A percentile compares a stretch with the other conserved stretches of the same genome.
Conservation (phyloP, 2,888 invertebrate genomes). For the Heliconius ismenius region DNA sequence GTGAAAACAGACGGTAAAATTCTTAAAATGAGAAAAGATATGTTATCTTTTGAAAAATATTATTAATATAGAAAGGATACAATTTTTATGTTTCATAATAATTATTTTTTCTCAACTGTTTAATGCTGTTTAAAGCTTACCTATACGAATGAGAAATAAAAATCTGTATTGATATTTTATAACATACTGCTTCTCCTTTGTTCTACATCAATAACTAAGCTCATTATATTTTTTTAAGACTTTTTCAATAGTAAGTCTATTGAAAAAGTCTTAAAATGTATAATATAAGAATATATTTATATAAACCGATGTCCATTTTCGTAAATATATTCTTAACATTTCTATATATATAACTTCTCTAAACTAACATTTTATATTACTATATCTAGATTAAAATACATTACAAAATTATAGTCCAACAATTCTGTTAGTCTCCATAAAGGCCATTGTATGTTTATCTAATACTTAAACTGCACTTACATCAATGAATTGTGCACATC, state of each 20-base stretch:
- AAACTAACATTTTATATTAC: not conserved
- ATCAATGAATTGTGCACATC: constrained; percentile 84
- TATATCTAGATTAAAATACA: not conserved
- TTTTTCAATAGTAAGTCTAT: too few relatives aligned
- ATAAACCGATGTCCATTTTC: not conserved
- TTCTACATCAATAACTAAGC: not conserved
- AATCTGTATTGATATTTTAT: not conserved
- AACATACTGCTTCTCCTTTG: not conserved
- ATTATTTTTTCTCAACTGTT: too few relatives aligned
- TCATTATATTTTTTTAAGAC: too few relatives aligned
- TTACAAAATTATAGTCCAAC: not conserved
- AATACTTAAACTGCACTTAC: constrained; percentile 50
- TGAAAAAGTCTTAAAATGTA: too few relatives aligned
- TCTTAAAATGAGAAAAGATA: not conserved
- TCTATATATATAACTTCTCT: not conserved
- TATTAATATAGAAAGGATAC: too few relatives aligned
- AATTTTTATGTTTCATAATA: too few relatives aligned
- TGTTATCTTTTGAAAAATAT: not conserved
- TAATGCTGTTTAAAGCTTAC: not conserved
- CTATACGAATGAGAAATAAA: not conserved
- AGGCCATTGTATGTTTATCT: not conserved
- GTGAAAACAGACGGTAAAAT: not conserved
- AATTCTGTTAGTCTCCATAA: not conserved
- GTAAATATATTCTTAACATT: not conserved
- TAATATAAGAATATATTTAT: too few relatives aligned